Conservation (phyloP, 2,888 invertebrate species). For the Allacma fusca region DNA sequence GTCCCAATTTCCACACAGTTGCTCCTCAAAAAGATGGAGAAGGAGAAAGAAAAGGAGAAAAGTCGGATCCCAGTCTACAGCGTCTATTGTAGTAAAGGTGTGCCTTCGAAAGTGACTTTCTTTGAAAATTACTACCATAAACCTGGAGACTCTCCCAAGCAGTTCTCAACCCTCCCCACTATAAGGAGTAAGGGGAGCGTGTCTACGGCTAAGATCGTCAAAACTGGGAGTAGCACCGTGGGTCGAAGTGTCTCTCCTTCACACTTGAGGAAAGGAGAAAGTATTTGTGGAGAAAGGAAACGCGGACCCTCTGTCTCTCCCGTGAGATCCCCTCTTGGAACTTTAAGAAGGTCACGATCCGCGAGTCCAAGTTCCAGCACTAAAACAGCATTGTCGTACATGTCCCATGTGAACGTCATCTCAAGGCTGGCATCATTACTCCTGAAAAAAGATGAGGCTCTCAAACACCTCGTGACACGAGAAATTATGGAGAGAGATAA, state of each 20-base stretch:
- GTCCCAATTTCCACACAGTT: conserved; percentile 58
- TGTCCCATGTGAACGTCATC: conserved; percentile 91
- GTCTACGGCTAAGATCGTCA: neutral
- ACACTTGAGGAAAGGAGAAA: too few species aligned
- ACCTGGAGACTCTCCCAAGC: neutral
- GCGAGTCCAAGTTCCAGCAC: conserved; percentile 30
- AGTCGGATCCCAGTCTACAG: conserved; percentile 62
- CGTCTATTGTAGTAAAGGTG: conserved; percentile 70
- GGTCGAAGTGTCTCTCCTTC: conserved; percentile 30
- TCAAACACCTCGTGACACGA: conserved; percentile 53
- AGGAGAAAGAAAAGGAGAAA: conserved; percentile 49
- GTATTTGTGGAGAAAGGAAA: conserved; percentile 20
- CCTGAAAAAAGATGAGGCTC: conserved; percentile 60
- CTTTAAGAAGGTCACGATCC: conserved; percentile 42
- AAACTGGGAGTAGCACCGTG: neutral
- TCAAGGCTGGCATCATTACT: conserved; percentile 80
- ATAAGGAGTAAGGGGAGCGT: neutral
- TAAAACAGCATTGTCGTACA: conserved; percentile 65
- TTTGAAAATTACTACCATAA: conserved; percentile 71
- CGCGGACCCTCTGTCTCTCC: conserved; percentile 34
- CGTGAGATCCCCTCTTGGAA: conserved; percentile 23
- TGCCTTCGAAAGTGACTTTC: conserved; percentile 79
- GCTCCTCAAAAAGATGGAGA: conserved; percentile 54
- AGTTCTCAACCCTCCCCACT: conserved; percentile 19
- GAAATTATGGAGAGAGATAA: conserved; percentile 58